Evolutionary conservation across 1,140 invertebrate species (phyloP), one percentile per base, ranked within the genome.

Genomic region (Plutomurus gul): DNA sequence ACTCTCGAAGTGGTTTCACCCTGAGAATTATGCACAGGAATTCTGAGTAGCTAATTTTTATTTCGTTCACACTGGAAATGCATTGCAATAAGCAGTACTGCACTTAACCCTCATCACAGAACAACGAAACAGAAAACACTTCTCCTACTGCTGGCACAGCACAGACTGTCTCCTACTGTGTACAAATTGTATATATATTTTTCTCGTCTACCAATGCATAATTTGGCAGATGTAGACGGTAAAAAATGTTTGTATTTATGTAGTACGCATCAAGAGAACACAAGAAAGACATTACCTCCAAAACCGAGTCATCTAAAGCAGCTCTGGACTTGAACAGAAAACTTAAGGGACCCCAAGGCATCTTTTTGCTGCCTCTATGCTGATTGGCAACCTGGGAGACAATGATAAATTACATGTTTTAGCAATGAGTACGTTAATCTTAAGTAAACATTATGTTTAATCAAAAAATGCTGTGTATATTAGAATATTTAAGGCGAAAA

Each of bases 281-380:
- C 11, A 47, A 75, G 27, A 46, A 47, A 40, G 36, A 37, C 84
- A 85, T 89, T 87, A 93, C 92, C 84, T 90, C 89, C 79, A 92
- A 85, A 84, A 88, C 90, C 13, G 89, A 90, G 81, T 93, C 92
- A 82, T 93, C 92, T 78, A 91, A 85, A 8, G 90, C 89, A 79
- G 87, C 87, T 71, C 87, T 87, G 78, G 90, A 90, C 13, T 90
- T 89, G 7, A 84, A 83, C 1, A 88, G 84, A 13, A 87, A 87
- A 0, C 87, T 87, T n/a, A 90, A 84, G 6, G 87, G 88, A 22
- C 88, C 88, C 90, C 89, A 91, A 30, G 86, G 84, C 75, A 81
- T 84, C 86, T 87, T 87, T 85, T 87, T 87, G 46, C 8, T 10
- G 22, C 84, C 79, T 85, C 76, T 49, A 25, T 81, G 73, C 73